Evolutionary conservation across 2,797 vertebrate species (phyloP), one percentile per base, ranked within the genome.

Genomic region (Acanthurus tractus): DNA sequence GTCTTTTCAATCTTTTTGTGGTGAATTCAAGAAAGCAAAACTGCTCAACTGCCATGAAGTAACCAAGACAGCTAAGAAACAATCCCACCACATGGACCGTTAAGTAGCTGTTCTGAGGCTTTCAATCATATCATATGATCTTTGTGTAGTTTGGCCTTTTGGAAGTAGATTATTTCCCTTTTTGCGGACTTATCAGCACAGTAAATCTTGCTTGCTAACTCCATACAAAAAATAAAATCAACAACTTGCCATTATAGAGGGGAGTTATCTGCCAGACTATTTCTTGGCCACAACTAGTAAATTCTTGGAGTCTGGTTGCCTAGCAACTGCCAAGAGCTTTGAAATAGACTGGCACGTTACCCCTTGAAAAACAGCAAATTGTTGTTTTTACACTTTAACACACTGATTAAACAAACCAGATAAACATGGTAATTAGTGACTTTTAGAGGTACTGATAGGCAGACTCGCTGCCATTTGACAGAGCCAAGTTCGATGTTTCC

Each of bases 261-360:
- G 8, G 48, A 5, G 14, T 52, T 17, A n/a, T 45, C 57, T 46
- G 45, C 25, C 3, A 2, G 64, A 58, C 15, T 53, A 11, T 40
- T 8, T 40, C 38, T 40, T 40, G 38, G 38, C 38, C 38, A 11
- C 22, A 25, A 69, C 34, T 6, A 52, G 20, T 6, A 55, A 61
- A 23, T 55, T 67, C 18, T 8, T 46, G 17, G 3, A 64, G 61
- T 63, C 6, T 56, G 70, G 58, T 65, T 65, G 65, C 42, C 52
- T n/a, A 42, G 38, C 38, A 40, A 40, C 38, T 40, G 38, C 38
- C 38, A 40, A 40, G 38, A 40, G 38, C 38, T 11, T 8, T 40
- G 44, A 53, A 57, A 20, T 42, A 20, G 49, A 36, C 40, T 20
- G 29, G 29, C 49, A 29, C 23, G 23, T 29, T 42, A 44, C 11